Conservation (phyloP, 2,888 invertebrate genomes). For the Brachyopa scutellaris region DNA sequence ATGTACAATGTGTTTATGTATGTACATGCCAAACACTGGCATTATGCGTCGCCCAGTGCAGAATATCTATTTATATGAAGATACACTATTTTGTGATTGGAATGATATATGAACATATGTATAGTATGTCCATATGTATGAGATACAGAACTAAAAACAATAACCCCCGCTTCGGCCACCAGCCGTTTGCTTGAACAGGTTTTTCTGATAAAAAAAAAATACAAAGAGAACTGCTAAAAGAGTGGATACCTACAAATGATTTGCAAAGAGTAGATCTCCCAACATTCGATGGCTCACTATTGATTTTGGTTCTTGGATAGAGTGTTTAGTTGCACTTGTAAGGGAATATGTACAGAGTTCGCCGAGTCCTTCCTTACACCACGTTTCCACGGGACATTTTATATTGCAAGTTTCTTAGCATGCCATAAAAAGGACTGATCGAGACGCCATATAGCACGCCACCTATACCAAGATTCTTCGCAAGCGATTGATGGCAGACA, state of each 20-base stretch:
- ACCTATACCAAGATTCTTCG: too few species aligned
- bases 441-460: too few species aligned
- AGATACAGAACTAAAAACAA: conserved; percentile 44
- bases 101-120: conserved; percentile 35
- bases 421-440: too few species aligned
- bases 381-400: too few species aligned
- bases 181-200: conserved; percentile 47
- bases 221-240: neutral
- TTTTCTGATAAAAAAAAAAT: conserved; percentile 16
- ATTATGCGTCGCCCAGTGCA: conserved; percentile 22
- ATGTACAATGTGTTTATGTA: too few species aligned
- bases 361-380: too few species aligned
- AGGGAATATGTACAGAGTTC: too few species aligned
- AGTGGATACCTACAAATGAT: neutral
- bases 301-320: neutral
- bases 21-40: conserved; percentile 42
- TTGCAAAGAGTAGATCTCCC: neutral
- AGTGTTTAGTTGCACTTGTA: neutral
- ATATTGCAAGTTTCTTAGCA: too few species aligned
- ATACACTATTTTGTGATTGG: conserved; percentile 33
- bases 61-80: conserved; percentile 22
- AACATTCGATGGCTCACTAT: too few species aligned
- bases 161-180: neutral
- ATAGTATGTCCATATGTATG: too few species aligned
- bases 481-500: too few species aligned